phyloP scores from a whole-genome alignment of 1,140 invertebrate genomes.

The Ylistrum balloti region DNA sequence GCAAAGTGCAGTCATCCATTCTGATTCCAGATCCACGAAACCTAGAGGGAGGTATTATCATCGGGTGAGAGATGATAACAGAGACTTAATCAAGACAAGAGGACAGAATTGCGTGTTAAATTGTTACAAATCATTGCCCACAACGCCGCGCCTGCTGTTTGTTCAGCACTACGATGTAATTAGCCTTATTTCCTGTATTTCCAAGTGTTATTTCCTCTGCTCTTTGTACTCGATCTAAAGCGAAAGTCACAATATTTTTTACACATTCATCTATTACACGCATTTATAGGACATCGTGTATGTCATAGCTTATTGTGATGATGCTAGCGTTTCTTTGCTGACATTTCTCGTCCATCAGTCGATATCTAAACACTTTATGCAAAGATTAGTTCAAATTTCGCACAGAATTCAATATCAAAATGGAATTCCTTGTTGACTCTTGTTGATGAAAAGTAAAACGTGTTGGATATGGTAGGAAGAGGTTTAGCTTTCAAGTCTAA shows the following conservation, averaged over 20 bases:
- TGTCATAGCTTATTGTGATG: no score
- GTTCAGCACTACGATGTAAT: background rate
- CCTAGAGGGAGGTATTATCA: constrained; percentile 15
- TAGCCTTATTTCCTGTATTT: background rate
- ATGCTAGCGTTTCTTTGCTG: no score
- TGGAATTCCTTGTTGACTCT: no score
- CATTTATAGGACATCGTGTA: background rate
- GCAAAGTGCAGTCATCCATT: constrained; percentile 30
- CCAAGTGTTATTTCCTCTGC: constrained; percentile 5
- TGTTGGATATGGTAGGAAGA: no score
- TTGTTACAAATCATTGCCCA: constrained; percentile 24
- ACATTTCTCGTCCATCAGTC: no score
- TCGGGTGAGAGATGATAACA: constrained; percentile 2
- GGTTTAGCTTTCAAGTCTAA: no score
- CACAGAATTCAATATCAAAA: no score
- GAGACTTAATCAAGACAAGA: constrained; percentile 34
- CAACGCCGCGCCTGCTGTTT: background rate
- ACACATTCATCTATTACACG: background rate
- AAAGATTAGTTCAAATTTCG: no score
- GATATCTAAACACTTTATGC: no score
- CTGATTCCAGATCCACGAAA: background rate
- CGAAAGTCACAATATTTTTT: background rate
- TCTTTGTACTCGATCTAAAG: background rate
- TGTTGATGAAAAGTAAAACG: no score
- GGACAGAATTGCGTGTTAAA: background rate